These are phyloP conservation scores for Heteromurus nitidus DNA, from an alignment of 2,888 invertebrate genomes.

Conservation along the genomic window DNA sequence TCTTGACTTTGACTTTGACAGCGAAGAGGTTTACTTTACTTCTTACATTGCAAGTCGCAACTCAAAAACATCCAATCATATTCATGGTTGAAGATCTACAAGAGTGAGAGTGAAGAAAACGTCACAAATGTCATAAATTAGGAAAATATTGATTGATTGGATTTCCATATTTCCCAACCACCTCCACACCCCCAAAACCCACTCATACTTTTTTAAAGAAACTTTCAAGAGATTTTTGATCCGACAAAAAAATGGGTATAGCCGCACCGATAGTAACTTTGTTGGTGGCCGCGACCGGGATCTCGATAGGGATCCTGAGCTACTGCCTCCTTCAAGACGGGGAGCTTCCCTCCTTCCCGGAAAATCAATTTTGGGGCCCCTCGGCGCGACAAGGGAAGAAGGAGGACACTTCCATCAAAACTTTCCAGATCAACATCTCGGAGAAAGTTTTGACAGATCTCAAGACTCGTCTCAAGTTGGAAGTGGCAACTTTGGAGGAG, in stretches of 20 bases:
- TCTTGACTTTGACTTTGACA: no score
- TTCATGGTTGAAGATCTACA: no score
- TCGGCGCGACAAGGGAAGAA: slow-evolving; percentile 74
- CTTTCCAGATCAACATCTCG: slow-evolving; percentile 80
- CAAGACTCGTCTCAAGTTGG: slow-evolving; percentile 80
- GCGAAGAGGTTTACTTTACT: no score
- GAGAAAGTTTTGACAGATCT: slow-evolving; percentile 79
- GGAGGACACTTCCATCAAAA: slow-evolving; percentile 78
- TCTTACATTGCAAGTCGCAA: no score
- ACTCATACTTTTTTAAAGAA: neutral
- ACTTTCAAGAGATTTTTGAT: neutral
- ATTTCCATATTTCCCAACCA: no score
- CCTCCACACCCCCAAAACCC: neutral
- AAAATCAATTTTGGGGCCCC: slow-evolving; percentile 69
- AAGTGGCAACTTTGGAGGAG: slow-evolving; percentile 75
- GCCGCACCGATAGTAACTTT: slow-evolving; percentile 14
- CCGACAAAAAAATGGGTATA: slow-evolving; percentile 48
- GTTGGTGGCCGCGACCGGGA: slow-evolving; percentile 20
- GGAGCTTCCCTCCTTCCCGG: slow-evolving; percentile 50
- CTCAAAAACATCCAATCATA: no score
- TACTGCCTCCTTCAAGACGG: slow-evolving; percentile 62
- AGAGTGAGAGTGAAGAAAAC: no score
- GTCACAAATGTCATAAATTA: no score
- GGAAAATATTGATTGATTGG: no score
- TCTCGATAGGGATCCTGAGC: slow-evolving; percentile 24